Evolutionary conservation across 2,797 vertebrate species (phyloP).

Genomic region (Manis pentadactyla): DNA sequence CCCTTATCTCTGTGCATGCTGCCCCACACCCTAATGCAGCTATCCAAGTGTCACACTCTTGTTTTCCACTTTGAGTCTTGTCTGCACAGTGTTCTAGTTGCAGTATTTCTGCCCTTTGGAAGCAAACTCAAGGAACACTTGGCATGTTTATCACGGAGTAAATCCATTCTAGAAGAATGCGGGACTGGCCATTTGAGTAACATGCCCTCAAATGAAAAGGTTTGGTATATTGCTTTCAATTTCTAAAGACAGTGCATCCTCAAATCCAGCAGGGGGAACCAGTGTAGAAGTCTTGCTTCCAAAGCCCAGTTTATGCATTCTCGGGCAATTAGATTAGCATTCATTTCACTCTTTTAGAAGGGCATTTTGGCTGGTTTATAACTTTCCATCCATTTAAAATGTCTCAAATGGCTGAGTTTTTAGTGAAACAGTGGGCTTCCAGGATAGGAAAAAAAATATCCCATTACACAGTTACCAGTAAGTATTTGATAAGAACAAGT

Average conservation of each 20-base stretch:
- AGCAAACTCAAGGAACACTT: conserved; percentile 30
- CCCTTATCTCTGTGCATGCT: background rate
- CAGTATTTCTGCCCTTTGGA: conserved; percentile 9
- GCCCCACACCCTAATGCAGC: rapidly evolving
- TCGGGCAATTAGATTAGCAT: conserved; percentile 64
- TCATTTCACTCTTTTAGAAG: conserved; percentile 56
- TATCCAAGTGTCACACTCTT: background rate
- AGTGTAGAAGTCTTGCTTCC: conserved; percentile 83
- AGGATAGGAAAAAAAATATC: conserved; percentile 21
- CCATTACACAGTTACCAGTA: conserved; percentile 56
- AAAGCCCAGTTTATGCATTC: conserved; percentile 48
- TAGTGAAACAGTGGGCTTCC: conserved; percentile 55
- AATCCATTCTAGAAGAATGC: background rate
- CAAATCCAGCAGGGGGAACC: conserved; percentile 88
- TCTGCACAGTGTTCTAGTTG: conserved; percentile 3
- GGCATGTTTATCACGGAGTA: background rate
- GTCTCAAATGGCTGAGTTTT: conserved; percentile 60
- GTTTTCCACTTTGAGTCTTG: background rate
- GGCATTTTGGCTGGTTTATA: conserved; percentile 3
- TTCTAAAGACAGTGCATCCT: conserved; percentile 72
- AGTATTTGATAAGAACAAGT: conserved; percentile 65
- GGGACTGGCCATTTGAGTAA: conserved; percentile 32
- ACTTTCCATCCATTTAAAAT: conserved; percentile 46
- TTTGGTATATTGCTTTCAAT: background rate
- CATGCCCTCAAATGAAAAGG: conserved; percentile 21